Conservation (phyloP, 2,888 invertebrate genomes). For the Mylabris sibirica region DNA sequence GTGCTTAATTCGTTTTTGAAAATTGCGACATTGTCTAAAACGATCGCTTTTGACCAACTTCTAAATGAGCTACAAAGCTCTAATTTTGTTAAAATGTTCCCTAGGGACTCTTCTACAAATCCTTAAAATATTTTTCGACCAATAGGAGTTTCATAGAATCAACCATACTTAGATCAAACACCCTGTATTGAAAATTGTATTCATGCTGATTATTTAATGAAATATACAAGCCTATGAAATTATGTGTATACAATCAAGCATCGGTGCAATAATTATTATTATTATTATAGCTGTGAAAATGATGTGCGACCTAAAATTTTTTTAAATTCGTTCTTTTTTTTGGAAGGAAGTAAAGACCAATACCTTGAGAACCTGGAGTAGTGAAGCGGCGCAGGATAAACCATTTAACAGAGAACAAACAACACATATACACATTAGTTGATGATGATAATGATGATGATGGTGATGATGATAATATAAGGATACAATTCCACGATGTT, state of each 20-base stretch:
- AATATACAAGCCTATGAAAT: neutral
- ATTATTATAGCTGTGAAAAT: neutral
- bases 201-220: neutral
- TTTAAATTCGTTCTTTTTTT: constrained; percentile 40
- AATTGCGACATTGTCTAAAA: no score
- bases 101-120: no score
- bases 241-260: neutral
- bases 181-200: no score
- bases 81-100: no score
- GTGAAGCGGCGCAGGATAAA: constrained; percentile 60
- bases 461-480: constrained; percentile 47
- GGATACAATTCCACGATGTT: constrained; percentile 35
- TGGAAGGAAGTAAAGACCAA: constrained; percentile 50
- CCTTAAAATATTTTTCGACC: no score
- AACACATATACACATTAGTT: constrained; percentile 61
- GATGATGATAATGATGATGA: constrained; percentile 50
- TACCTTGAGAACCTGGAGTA: constrained; percentile 65
- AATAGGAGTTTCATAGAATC: no score
- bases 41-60: no score
- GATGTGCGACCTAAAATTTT: constrained; percentile 39
- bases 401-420: constrained; percentile 62
- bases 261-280: no score
- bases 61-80: no score
- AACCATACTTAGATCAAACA: no score
- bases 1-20: no score